Evolutionary conservation across 2,113 vertebrate species (phyloP), one percentile per base, ranked within the genome.

Genomic region (Percina caprodes): DNA sequence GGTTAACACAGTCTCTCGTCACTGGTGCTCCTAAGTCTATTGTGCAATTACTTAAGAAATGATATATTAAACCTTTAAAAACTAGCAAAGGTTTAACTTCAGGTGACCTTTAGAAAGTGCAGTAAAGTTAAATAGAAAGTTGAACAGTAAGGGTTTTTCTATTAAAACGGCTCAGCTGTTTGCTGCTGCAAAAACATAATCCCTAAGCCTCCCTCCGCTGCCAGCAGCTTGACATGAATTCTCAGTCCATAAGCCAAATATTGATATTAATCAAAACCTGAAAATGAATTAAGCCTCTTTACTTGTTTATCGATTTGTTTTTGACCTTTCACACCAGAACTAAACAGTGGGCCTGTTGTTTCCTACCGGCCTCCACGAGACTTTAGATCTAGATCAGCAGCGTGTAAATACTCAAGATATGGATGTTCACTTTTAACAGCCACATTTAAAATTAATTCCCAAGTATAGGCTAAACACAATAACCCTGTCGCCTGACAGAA

Each of bases 21-120:
- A 16, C 52, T 1, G 83, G 2, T 35, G 62, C 79, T 46, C 60
- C 74, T 10, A 16, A 70, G 61, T 79, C 77, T 52, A 59, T 19
- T 26, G 39, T 54, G 76, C 82, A 87, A 88, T 89, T 89, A 91
- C 90, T 92, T 90, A 88, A 91, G 88, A 83, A 77, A 88, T 81
- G 30, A 90, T 52, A 77, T 58, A 77, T 89, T 69, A 79, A 86
- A 76, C 10, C 69, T 90, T 67, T 69, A 60, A 80, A 80, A 81
- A 77, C 16, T 58, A 63, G 11, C 73, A 55, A 26, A 76, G 74
- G 74, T 82, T 79, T 82, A 49, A 74, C 76, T 72, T 77, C 65
- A 80, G 78, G 58, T 86, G 89, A 93, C 90, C 90, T 91, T 88
- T 88, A 86, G 6, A 73, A 90, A 90, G 70, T 79, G 52, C 67